Evolutionary conservation across 2,888 invertebrate genomes (phyloP).

Genomic region (Hirtodrosophila confusa): DNA sequence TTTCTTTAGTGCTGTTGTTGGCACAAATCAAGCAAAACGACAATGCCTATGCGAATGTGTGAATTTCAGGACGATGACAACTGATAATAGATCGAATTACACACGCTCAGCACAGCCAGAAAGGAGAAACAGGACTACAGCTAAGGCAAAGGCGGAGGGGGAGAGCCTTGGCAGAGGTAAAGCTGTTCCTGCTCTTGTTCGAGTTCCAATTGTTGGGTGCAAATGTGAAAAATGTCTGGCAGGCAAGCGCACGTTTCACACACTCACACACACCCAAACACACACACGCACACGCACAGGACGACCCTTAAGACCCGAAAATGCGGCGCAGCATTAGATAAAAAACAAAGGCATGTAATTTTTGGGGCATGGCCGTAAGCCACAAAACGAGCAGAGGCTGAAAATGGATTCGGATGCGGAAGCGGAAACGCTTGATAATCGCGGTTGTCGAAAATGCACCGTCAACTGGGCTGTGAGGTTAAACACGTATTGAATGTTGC

Average conservation of each 20-base stretch:
- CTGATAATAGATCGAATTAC: constrained; percentile 82
- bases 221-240: constrained; percentile 56
- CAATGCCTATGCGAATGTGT: constrained; percentile 73
- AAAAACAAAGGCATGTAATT: constrained; percentile 75
- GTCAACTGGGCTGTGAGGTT: constrained; percentile 53
- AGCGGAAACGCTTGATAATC: constrained; percentile 73
- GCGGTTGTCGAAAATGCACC: constrained; percentile 68
- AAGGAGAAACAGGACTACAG: constrained; percentile 10
- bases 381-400: constrained; percentile 58
- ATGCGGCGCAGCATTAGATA: constrained; percentile 65
- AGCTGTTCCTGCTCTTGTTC: constrained; percentile 10
- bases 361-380: constrained; percentile 64
- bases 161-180: not conserved
- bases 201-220: constrained; percentile 40
- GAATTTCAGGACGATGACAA: constrained; percentile 81
- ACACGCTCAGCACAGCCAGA: constrained; percentile 47
- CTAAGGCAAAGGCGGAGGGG: not conserved
- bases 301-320: constrained; percentile 62
- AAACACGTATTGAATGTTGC: constrained; percentile 55
- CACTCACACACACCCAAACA: constrained; percentile 6
- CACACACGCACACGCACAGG: constrained; percentile 4
- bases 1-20: constrained; percentile 22
- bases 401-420: constrained; percentile 49
- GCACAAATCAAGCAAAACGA: constrained; percentile 75
- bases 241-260: constrained; percentile 34